Evolutionary conservation across 2,797 vertebrate genomes (phyloP), one percentile per base, ranked within the genome.

Genomic region (Rhynchonycteris naso): DNA sequence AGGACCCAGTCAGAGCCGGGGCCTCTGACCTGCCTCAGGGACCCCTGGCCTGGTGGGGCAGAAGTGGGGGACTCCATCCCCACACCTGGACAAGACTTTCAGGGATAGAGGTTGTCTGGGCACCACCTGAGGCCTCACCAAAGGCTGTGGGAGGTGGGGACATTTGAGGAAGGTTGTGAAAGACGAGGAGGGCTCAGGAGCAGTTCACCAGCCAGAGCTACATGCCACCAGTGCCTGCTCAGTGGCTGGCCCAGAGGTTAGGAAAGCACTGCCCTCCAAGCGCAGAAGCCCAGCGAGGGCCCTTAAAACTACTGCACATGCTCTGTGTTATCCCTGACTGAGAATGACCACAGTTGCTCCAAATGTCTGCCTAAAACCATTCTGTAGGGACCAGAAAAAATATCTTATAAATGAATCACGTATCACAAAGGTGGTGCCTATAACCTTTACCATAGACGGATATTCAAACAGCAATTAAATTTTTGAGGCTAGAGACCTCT

Each of bases 261-360:
- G 30, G 26, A 18, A 19, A 61, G 76, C 1, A 0, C 21, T 16
- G 24, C 78, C n/a, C 30, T 11, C 33, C 9, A 43, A 59, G 50
- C 21, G 15, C 30, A 11, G 18, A 3, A 4, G 61, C 66, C 43
- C 33, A 1, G n/a, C 19, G 4, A 52, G 54, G 63, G 19, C 5
- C 30, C 61, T 8, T 22, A 9, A 13, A 35, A 15, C 26, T 2
- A 28, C 56, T 3, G 0, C 0, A 0, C 13, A 4, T 0, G n/a
- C 13, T 22, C 68, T 8, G 0, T 13, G 50, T 52, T 33, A 5
- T n/a, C 38, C 43, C n/a, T 58, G 11, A n/a, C 22, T 12, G 26
- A 15, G 71, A 16, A 28, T 8, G 15, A 9, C 63, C 50, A 58
- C 9, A 16, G 4, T 1, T 4, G 16, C 58, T 15, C 52, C 14